Evolutionary conservation across 1,140 invertebrate genomes (phyloP).

Genomic region (Hesperophylax magnus): DNA sequence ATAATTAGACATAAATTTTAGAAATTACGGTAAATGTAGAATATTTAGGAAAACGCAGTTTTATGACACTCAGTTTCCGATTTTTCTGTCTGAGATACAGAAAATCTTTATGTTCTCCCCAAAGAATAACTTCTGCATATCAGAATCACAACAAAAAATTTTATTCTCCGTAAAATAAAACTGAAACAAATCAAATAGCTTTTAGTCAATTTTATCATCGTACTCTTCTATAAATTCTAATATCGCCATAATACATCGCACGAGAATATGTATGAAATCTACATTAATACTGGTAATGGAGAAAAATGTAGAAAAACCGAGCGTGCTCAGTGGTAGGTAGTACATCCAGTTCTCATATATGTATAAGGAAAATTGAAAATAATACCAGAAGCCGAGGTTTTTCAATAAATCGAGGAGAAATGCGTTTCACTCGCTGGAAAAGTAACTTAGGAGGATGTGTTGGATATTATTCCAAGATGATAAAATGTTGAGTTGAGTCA

Average conservation of each 20-base stretch:
- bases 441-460: too few species aligned
- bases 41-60: too few species aligned
- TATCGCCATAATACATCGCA: neutral
- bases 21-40: too few species aligned
- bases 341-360: conserved; percentile 12
- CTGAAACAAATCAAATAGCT: neutral
- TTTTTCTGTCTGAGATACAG: too few species aligned
- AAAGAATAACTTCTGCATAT: too few species aligned
- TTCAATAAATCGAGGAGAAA: conserved; percentile 30
- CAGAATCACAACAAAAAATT: too few species aligned
- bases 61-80: too few species aligned
- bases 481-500: too few species aligned
- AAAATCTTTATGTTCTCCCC: too few species aligned
- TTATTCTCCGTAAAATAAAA: neutral
- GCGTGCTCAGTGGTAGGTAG: neutral
- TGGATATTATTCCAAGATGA: too few species aligned
- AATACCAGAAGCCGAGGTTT: conserved; percentile 20
- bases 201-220: conserved; percentile 16
- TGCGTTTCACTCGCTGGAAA: neutral
- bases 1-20: too few species aligned
- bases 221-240: conserved; percentile 16
- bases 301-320: conserved; percentile 9
- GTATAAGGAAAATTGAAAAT: conserved; percentile 29
- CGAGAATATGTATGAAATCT: conserved; percentile 19
- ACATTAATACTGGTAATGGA: conserved; percentile 23